A percentile compares a stretch with the other conserved stretches of the same genome.
phyloP scores from a whole-genome alignment of 2,797 vertebrate species.

The Molossus alvarezi region DNA sequence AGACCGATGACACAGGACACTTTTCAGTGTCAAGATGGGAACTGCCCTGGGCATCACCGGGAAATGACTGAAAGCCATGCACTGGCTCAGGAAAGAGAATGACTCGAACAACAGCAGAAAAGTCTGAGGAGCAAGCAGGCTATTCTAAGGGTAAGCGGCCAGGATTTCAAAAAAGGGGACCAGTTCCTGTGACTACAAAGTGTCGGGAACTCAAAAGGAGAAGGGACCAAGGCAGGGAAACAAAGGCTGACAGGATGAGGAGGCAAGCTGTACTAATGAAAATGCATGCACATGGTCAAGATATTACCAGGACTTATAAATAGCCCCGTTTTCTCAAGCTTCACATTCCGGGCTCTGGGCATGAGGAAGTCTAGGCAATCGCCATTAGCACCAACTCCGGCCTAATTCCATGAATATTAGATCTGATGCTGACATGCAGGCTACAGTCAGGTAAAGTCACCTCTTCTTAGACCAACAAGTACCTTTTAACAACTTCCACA shows the following conservation, averaged over 20 bases:
- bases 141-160: background rate
- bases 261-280: background rate
- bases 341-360: background rate
- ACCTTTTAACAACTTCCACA: background rate
- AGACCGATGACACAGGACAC: no score
- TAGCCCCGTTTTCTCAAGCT: background rate
- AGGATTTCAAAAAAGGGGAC: background rate
- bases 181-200: background rate
- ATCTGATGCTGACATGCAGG: background rate
- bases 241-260: no score
- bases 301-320: background rate
- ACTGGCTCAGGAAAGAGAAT: no score
- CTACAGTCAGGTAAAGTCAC: background rate
- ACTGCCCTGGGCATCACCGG: no score
- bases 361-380: background rate
- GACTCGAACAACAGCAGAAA: background rate
- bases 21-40: no score
- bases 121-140: background rate
- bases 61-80: no score
- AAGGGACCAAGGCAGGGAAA: background rate
- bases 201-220: background rate
- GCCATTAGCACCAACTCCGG: background rate
- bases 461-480: background rate
- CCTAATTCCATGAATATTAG: background rate
- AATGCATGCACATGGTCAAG: background rate